These are phyloP conservation scores for Telmatherina bonti DNA, from an alignment of 2,797 vertebrate genomes.

Conservation along the genomic window DNA sequence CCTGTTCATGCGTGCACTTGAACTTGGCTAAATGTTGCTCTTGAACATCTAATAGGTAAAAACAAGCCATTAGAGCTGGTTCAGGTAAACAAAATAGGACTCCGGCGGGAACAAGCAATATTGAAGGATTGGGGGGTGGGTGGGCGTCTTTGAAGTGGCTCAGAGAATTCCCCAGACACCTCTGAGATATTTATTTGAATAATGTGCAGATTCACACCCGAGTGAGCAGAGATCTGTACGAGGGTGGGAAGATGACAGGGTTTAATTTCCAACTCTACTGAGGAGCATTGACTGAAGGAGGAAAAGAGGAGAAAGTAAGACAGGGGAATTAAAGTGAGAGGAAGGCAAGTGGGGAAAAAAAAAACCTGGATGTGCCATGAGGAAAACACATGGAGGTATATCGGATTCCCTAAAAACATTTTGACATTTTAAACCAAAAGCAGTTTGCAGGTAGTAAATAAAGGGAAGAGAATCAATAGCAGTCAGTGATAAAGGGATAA, in stretches of 20 bases:
- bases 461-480: conserved; percentile 83
- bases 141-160: conserved; percentile 81
- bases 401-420: conserved; percentile 82
- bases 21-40: conserved; percentile 77
- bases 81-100: conserved; percentile 84
- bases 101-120: conserved; percentile 75
- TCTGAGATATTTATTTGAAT: conserved; percentile 82
- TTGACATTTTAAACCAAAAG: conserved; percentile 85
- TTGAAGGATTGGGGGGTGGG: conserved; percentile 57
- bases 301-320: conserved; percentile 53
- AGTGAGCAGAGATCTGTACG: conserved; percentile 76
- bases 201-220: conserved; percentile 80
- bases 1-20: conserved; percentile 50
- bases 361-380: conserved; percentile 58
- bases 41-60: conserved; percentile 68
- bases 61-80: conserved; percentile 82
- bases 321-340: conserved; percentile 65
- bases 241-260: conserved; percentile 79
- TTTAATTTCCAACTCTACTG: conserved; percentile 78
- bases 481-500: conserved; percentile 84
- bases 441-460: conserved; percentile 87
- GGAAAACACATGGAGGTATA: conserved; percentile 70
- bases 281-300: conserved; percentile 46
- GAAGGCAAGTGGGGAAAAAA: conserved; percentile 33
- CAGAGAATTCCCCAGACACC: conserved; percentile 77